Conservation (phyloP, 2,797 vertebrate species). For the Momotus momota region DNA sequence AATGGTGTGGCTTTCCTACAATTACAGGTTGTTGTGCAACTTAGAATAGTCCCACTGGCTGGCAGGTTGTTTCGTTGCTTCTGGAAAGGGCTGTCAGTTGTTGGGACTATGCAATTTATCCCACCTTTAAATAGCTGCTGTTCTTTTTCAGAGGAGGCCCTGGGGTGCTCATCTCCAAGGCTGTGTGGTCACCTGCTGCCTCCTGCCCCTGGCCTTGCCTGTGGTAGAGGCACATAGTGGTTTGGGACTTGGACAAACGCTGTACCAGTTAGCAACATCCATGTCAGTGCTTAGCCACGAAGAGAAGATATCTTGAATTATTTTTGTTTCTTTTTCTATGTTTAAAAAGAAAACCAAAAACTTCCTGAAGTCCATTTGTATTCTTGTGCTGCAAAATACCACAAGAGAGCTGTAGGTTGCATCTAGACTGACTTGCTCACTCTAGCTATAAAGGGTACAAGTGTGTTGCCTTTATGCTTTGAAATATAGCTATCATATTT, state of each 20-base stretch:
- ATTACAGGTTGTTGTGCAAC: not conserved
- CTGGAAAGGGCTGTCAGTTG: not conserved
- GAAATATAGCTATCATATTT: not conserved
- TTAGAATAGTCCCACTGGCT: not conserved
- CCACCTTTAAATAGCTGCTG: not conserved
- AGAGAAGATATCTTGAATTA: not conserved
- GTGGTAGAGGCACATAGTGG: not conserved
- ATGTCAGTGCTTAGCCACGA: not conserved
- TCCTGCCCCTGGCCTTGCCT: not conserved
- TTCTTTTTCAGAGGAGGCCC: not conserved
- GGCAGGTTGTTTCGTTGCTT: not conserved
- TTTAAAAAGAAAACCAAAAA: not conserved
- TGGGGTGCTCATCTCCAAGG: not conserved
- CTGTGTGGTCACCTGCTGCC: not conserved
- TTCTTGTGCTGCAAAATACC: not conserved
- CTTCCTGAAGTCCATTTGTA: not conserved
- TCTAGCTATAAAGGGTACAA: not conserved
- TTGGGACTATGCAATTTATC: not conserved
- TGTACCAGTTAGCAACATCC: not conserved
- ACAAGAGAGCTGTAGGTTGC: not conserved
- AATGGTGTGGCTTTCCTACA: not conserved
- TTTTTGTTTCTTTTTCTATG: not conserved
- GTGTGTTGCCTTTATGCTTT: not conserved
- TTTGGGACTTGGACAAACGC: not conserved
- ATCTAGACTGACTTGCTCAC: not conserved